Evolutionary conservation across 2,797 vertebrate genomes (phyloP), one percentile per base, ranked within the genome.

Genomic region (Galagoides demidoff): DNA sequence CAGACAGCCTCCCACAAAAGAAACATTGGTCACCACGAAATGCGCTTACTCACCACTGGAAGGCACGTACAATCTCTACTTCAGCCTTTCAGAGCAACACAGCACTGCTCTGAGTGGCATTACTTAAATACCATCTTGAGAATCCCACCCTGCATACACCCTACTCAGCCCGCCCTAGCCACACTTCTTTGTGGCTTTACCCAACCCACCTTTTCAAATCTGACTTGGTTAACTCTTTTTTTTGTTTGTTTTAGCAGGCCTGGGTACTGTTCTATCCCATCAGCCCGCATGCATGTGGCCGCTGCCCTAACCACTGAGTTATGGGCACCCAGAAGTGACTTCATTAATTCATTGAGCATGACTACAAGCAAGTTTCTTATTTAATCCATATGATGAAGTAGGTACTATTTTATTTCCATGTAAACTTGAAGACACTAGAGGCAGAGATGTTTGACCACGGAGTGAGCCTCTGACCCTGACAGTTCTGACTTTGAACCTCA

Each of bases 11-110:
- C 29, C 23, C 23, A 19, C 25, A 19, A 68, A 78, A 89, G 19
- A 23, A 45, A n/a, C 6, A 25, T 37, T 45, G 27, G 13, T 59
- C 31, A 43, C 17, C 22, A 49, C 1, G 7, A 68, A 39, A 93
- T 77, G 49, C 29, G 63, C 86, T 95, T 20, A 94, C 86, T 95
- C 23, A 94, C 86, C 45, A 2, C 23, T 45, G 39, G 77, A 73
- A 79, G 25, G 0, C 89, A 78, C 10, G 5, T 0, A 3, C 12
- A 55, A 10, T 7, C 37, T 88, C n/a, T 5, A 37, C 1, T 16
- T 61, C 8, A 19, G 14, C 22, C 20, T 23, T 59, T 34, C 4
- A 1, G 3, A 70, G 17, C 20, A 68, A 31, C 14, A 19, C 52
- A 37, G 23, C 14, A 13, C n/a, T 1, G 4, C 3, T 7, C 37